These are phyloP conservation scores for Dipodomys stephensi DNA, from an alignment of 2,113 vertebrate genomes.

Conservation along the genomic window DNA sequence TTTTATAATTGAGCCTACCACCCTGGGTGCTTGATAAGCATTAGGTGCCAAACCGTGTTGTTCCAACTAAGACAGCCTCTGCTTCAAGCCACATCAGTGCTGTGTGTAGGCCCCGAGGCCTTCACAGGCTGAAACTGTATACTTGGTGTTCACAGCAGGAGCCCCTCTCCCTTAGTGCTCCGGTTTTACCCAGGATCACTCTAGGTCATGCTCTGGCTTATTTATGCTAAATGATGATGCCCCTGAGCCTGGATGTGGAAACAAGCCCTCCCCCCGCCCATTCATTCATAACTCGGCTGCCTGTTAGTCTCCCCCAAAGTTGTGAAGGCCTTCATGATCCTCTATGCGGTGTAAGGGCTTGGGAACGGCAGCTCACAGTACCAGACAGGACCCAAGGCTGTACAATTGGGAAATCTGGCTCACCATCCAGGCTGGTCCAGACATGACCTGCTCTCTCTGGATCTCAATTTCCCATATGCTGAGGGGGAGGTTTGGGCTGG, in stretches of 20 bases:
- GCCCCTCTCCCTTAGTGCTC: neutral
- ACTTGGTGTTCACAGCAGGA: constrained; percentile 44
- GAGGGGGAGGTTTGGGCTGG: too few relatives aligned
- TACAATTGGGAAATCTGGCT: neutral
- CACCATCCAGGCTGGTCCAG: neutral
- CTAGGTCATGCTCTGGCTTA: constrained; percentile 53
- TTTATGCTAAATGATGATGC: constrained; percentile 56
- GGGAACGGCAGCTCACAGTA: neutral
- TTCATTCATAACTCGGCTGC: constrained; percentile 47
- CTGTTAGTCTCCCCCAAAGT: neutral
- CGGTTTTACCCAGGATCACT: constrained; percentile 46
- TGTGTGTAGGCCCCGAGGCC: constrained; percentile 46
- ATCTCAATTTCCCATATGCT: neutral
- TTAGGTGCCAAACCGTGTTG: constrained; percentile 20
- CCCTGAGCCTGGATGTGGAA: neutral
- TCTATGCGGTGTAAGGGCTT: neutral
- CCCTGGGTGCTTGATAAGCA: constrained; percentile 56
- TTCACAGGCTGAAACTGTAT: constrained; percentile 31
- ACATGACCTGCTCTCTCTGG: neutral
- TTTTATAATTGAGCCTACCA: constrained; percentile 71
- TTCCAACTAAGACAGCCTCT: constrained; percentile 31
- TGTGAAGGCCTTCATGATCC: neutral
- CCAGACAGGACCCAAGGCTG: neutral
- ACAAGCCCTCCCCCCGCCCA: neutral
- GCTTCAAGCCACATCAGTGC: neutral